Evolutionary conservation across 2,888 invertebrate genomes (phyloP).

Genomic region (Nemapogon koenigi): DNA sequence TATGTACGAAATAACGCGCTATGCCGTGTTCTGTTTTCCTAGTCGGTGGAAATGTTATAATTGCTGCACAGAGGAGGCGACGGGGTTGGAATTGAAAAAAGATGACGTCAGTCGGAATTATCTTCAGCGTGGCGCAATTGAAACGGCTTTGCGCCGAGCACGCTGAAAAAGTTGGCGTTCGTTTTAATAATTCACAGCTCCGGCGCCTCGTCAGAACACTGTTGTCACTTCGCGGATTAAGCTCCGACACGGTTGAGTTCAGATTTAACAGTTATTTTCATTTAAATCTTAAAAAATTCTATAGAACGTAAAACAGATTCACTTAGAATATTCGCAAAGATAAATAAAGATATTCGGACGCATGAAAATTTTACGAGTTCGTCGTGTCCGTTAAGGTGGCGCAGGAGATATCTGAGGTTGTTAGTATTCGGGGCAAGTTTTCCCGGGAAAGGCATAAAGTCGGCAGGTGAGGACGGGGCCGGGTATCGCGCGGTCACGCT

Average conservation of each 20-base stretch:
- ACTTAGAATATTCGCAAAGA: not conserved
- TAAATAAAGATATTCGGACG: conserved; percentile 6
- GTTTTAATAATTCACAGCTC: conserved; percentile 65
- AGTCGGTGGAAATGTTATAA: conserved; percentile 63
- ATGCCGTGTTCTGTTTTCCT: conserved; percentile 62
- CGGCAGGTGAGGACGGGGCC: conserved; percentile 49
- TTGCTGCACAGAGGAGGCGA: conserved; percentile 61
- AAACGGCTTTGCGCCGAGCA: conserved; percentile 65
- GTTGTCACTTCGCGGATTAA: conserved; percentile 66
- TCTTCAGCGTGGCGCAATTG: conserved; percentile 66
- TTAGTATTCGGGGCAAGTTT: conserved; percentile 47
- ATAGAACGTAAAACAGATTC: conserved; percentile 1
- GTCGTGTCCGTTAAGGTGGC: conserved; percentile 10
- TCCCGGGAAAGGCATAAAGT: conserved; percentile 53
- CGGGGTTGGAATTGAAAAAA: conserved; percentile 62
- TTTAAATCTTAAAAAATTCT: conserved; percentile 36
- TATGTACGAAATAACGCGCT: conserved; percentile 54
- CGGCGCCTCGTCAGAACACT: conserved; percentile 66
- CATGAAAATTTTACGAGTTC: conserved; percentile 31
- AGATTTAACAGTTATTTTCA: conserved; percentile 63
- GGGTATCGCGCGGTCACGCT: conserved; percentile 54
- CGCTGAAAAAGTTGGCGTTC: conserved; percentile 66
- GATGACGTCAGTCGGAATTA: conserved; percentile 65
- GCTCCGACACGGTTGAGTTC: conserved; percentile 63
- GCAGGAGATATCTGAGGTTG: conserved; percentile 35